These are phyloP conservation scores for Mythimna albipuncta DNA, from an alignment of 2,888 invertebrate genomes.

Conservation along the genomic window DNA sequence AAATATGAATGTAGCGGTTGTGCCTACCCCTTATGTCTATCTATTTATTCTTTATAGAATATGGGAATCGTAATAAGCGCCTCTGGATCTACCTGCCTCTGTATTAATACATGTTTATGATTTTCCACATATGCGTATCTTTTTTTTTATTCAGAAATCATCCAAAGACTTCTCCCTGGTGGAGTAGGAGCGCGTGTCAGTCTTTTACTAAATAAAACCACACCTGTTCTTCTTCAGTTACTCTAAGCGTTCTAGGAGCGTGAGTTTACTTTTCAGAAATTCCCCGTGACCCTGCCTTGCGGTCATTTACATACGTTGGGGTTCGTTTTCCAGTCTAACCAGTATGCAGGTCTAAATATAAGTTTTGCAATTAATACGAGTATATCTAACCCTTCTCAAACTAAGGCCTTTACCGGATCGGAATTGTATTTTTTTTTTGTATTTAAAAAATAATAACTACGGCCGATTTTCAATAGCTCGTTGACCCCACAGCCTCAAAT, in stretches of 20 bases:
- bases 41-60: slow-evolving; percentile 51
- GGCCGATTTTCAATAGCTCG: slow-evolving; percentile 20
- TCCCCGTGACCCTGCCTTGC: too few species aligned
- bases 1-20: slow-evolving; percentile 63
- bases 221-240: too few species aligned
- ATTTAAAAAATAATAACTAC: slow-evolving; percentile 18
- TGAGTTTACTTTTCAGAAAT: too few species aligned
- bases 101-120: slow-evolving; percentile 31
- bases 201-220: too few species aligned
- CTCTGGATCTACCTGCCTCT: slow-evolving; percentile 24
- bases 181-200: too few species aligned
- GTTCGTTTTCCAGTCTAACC: slow-evolving; percentile 18
- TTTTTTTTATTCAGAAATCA: slow-evolving; percentile 11
- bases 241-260: too few species aligned
- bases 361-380: not conserved
- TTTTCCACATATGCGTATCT: slow-evolving; percentile 20
- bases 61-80: slow-evolving; percentile 60
- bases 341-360: slow-evolving; percentile 34
- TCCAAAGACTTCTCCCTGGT: too few species aligned
- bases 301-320: slow-evolving; percentile 18
- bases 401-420: not conserved
- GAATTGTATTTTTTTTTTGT: not conserved
- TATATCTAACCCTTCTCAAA: slow-evolving; percentile 33
- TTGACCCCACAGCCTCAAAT: slow-evolving; percentile 33
- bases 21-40: slow-evolving; percentile 48